A percentile compares a stretch with the other conserved stretches of the same genome.
phyloP scores from a whole-genome alignment of 2,888 invertebrate species.

The Tinea pellionella region DNA sequence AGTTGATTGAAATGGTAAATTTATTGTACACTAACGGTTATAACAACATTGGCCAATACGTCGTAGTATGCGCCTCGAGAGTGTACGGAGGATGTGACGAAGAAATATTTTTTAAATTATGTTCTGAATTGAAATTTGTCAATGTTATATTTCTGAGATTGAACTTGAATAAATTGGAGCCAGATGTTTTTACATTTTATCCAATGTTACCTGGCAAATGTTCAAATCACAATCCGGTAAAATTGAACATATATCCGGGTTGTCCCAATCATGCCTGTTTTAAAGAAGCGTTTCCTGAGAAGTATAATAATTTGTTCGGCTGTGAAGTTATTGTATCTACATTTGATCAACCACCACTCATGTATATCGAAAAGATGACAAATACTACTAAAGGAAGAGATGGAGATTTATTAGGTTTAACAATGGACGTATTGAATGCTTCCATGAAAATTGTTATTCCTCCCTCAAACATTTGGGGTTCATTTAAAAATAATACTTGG shows the following conservation, averaged over 20 bases:
- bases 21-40: slow-evolving; percentile 28
- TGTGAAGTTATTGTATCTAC: slow-evolving; percentile 37
- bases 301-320: slow-evolving; percentile 29
- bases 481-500: slow-evolving; percentile 25
- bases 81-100: slow-evolving; percentile 29
- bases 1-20: slow-evolving; percentile 26
- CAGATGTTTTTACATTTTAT: slow-evolving; percentile 26
- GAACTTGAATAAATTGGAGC: slow-evolving; percentile 19
- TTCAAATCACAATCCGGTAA: slow-evolving; percentile 26
- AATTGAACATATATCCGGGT: slow-evolving; percentile 22
- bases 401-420: slow-evolving; percentile 33
- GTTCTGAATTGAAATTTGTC: slow-evolving; percentile 25
- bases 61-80: slow-evolving; percentile 31
- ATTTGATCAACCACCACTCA: slow-evolving; percentile 39
- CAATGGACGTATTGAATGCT: slow-evolving; percentile 33
- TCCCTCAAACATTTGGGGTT: slow-evolving; percentile 25
- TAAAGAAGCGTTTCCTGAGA: slow-evolving; percentile 27
- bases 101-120: slow-evolving; percentile 26
- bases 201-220: slow-evolving; percentile 29
- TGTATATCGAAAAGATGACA: slow-evolving; percentile 31
- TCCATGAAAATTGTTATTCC: slow-evolving; percentile 31
- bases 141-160: slow-evolving; percentile 33
- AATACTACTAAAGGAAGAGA: slow-evolving; percentile 31
- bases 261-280: slow-evolving; percentile 29
- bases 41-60: slow-evolving; percentile 33